Percentiles rank a stretch among this genome's conserved stretches.
Evolutionary conservation across 1,140 invertebrate genomes (phyloP).

Genomic region (Aphidius ervi): DNA sequence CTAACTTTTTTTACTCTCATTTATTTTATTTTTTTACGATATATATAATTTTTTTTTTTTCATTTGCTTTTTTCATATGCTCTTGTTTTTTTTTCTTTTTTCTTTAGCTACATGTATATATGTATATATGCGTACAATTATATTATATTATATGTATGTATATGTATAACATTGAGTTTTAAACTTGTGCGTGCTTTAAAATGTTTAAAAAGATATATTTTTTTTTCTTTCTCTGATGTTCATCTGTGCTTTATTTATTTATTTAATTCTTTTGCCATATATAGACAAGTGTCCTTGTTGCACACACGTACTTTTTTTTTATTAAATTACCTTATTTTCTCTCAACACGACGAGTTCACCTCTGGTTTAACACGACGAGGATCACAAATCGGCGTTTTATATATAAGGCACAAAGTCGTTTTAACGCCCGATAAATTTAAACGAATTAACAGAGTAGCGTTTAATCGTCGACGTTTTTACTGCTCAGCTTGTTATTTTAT

Average conservation of each 20-base stretch:
- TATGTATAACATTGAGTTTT: slow-evolving; percentile 24
- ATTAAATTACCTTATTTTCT: too few species aligned
- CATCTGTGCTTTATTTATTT: too few species aligned
- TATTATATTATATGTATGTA: neutral
- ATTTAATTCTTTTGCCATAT: too few species aligned
- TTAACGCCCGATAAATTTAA: slow-evolving; percentile 16
- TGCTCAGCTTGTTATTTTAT: neutral
- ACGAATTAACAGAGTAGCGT: slow-evolving; percentile 14
- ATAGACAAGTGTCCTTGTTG: too few species aligned
- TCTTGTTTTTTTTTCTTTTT: too few species aligned
- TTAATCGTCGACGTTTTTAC: slow-evolving; percentile 15
- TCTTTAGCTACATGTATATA: too few species aligned
- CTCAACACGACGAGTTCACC: neutral
- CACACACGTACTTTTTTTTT: too few species aligned
- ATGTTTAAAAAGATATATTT: neutral
- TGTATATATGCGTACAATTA: too few species aligned
- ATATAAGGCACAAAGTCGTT: slow-evolving; percentile 15
- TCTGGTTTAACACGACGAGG: slow-evolving; percentile 10
- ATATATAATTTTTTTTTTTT: too few species aligned
- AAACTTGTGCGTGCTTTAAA: slow-evolving; percentile 20
- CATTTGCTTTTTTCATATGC: too few species aligned
- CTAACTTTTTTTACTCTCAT: slow-evolving; percentile 4
- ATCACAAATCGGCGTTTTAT: slow-evolving; percentile 2
- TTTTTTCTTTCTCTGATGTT: neutral
- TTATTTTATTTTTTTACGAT: too few species aligned